Percentiles rank a stretch among this genome's conserved stretches.
phyloP scores from a whole-genome alignment of 2,888 invertebrate genomes.

The Troilus luridus region DNA sequence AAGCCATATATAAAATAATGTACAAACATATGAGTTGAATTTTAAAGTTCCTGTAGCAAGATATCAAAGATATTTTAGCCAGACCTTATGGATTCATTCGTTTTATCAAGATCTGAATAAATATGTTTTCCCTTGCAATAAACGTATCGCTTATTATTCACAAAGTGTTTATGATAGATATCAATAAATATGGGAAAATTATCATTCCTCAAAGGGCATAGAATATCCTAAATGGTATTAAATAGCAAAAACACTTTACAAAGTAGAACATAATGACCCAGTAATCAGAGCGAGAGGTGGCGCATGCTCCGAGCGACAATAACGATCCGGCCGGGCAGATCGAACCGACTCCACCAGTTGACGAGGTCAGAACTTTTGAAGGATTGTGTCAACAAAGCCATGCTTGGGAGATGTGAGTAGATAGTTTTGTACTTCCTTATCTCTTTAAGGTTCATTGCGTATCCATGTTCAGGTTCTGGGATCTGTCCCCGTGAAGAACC shows the following conservation, averaged over 20 bases:
- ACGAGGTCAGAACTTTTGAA: conserved; percentile 61
- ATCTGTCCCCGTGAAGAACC: not conserved
- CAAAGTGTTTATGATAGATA: not conserved
- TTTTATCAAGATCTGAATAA: too few relatives aligned
- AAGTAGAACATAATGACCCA: conserved; percentile 30
- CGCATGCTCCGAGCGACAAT: conserved; percentile 21
- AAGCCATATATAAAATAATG: too few relatives aligned
- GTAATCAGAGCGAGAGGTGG: not conserved
- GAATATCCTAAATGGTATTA: not conserved
- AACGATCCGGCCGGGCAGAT: conserved; percentile 12
- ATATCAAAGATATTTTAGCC: too few relatives aligned
- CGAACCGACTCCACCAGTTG: conserved; percentile 60
- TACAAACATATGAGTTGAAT: too few relatives aligned
- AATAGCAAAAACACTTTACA: not conserved
- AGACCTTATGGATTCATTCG: too few relatives aligned
- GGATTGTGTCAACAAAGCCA: conserved; percentile 63
- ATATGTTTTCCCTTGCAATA: too few relatives aligned
- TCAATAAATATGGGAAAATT: not conserved
- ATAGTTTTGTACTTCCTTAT: not conserved
- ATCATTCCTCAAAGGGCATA: not conserved
- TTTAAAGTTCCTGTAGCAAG: too few relatives aligned
- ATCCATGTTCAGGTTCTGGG: not conserved
- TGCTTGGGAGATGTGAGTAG: conserved; percentile 52
- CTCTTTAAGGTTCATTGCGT: not conserved
- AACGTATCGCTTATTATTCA: not conserved